phyloP scores from a whole-genome alignment of 2,888 invertebrate genomes.

The Latrodectus elegans region DNA sequence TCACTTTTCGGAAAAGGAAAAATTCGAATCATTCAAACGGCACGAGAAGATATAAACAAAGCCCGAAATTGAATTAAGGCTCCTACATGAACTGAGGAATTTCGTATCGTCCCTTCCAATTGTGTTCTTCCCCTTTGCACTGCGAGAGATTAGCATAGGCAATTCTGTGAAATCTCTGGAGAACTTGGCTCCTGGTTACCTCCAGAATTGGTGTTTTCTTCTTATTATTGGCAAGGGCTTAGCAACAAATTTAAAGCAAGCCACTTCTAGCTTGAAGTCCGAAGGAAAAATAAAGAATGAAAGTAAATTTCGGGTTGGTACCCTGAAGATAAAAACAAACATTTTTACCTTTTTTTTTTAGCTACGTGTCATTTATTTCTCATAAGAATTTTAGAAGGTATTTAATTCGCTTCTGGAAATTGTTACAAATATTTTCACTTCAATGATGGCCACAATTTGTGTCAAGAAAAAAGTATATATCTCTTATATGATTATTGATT shows the following conservation, averaged over 20 bases:
- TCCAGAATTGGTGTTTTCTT: not conserved
- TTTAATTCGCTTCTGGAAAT: no score
- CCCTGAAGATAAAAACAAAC: no score
- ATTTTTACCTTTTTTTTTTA: no score
- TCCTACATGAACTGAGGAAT: slow-evolving; percentile 29
- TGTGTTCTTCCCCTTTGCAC: not conserved
- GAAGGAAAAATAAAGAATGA: no score
- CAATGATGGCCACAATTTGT: no score
- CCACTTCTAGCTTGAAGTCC: not conserved
- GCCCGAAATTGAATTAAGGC: slow-evolving; percentile 56
- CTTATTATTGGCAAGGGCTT: not conserved
- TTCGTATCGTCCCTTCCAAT: slow-evolving; percentile 13
- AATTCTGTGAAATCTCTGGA: slow-evolving; percentile 38
- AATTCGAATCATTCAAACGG: slow-evolving; percentile 21
- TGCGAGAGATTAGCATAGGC: slow-evolving; percentile 54
- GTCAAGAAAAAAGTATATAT: no score
- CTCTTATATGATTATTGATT: no score
- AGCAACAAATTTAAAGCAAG: not conserved
- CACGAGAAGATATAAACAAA: slow-evolving; percentile 37
- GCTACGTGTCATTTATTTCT: no score
- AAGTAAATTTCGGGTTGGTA: no score
- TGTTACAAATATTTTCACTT: no score
- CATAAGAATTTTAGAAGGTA: no score
- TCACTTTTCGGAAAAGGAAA: slow-evolving; percentile 7
- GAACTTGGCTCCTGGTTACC: slow-evolving; percentile 25